Percentiles rank a stretch among this genome's conserved stretches.
These are phyloP conservation scores for Gymnoscopelus microlampas DNA, from an alignment of 2,797 vertebrate genomes.

Conservation along the genomic window DNA sequence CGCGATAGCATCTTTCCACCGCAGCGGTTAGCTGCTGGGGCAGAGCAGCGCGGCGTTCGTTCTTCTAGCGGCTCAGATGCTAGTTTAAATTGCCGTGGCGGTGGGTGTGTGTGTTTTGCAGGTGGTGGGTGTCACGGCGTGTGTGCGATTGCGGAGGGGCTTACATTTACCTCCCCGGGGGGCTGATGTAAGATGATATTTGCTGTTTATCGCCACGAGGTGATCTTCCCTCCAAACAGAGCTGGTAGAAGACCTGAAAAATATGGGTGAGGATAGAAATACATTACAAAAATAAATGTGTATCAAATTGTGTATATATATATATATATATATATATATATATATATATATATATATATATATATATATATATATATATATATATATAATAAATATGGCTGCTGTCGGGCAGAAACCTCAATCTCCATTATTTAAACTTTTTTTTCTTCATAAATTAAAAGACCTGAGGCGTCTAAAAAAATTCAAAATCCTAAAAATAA, in stretches of 20 bases:
- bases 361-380: too few species aligned
- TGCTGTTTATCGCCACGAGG: not conserved
- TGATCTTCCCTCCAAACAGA: not conserved
- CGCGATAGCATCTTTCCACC: conserved; percentile 53
- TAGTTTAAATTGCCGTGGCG: not conserved
- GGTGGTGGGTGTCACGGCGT: not conserved
- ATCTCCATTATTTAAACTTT: too few species aligned
- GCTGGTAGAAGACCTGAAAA: not conserved
- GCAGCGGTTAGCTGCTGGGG: conserved; percentile 36
- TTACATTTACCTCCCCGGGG: not conserved
- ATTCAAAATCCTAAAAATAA: too few species aligned
- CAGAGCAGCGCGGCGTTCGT: not conserved
- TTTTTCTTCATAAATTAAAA: too few species aligned
- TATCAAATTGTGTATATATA: too few species aligned
- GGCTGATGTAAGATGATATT: not conserved
- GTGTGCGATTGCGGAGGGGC: not conserved
- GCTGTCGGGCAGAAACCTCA: too few species aligned
- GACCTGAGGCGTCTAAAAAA: too few species aligned
- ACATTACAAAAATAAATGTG: too few species aligned
- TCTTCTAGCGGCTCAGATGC: not conserved
- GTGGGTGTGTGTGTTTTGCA: not conserved
- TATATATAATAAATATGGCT: too few species aligned
- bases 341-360: too few species aligned
- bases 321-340: too few species aligned
- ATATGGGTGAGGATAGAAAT: not conserved